Percentiles rank a stretch among this genome's conserved stretches.
Evolutionary conservation across 2,888 invertebrate genomes (phyloP).

Genomic region (Globia sparganii): DNA sequence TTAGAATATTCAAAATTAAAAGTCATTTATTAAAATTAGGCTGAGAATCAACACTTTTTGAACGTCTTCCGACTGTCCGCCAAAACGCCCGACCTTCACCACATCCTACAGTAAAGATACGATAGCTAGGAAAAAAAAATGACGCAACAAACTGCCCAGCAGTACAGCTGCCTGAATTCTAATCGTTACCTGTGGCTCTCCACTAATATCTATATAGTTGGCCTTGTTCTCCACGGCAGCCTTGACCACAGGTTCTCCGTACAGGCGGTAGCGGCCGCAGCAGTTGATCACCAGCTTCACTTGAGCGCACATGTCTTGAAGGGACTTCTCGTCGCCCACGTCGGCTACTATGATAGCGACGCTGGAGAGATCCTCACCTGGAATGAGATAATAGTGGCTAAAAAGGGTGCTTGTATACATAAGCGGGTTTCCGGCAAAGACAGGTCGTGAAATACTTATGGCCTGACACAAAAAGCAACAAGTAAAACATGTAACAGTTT

Average conservation of each 20-base stretch:
- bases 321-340: slow-evolving; percentile 92
- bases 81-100: not conserved
- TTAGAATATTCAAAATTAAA: not conserved
- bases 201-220: slow-evolving; percentile 97
- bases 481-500: no score
- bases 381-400: slow-evolving; percentile 45
- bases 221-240: slow-evolving; percentile 95
- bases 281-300: slow-evolving; percentile 96
- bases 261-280: slow-evolving; percentile 97
- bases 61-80: not conserved
- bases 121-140: not conserved
- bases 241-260: slow-evolving; percentile 96
- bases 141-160: not conserved
- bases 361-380: slow-evolving; percentile 91
- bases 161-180: no score
- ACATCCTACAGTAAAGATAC: not conserved
- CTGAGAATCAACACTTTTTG: not conserved
- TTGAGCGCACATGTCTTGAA: slow-evolving; percentile 95
- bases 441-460: no score
- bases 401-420: no score
- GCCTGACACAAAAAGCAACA: no score
- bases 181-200: slow-evolving; percentile 94
- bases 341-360: slow-evolving; percentile 95
- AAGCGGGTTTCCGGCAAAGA: no score
- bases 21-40: not conserved